These are phyloP conservation scores for Pharmacophagus antenor DNA, from an alignment of 2,888 invertebrate genomes.

Conservation along the genomic window DNA sequence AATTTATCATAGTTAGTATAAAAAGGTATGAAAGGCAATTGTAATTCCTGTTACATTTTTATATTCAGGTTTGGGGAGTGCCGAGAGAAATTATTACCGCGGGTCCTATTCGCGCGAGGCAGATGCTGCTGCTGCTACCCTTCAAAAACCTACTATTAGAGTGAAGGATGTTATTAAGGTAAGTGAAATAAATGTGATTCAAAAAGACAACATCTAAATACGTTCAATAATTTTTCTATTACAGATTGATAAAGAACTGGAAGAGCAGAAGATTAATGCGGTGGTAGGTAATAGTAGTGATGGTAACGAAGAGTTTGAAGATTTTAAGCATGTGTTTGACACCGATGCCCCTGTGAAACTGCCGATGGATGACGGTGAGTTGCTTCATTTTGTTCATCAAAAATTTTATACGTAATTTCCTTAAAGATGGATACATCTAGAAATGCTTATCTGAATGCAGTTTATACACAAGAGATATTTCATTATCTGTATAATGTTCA, in stretches of 20 bases:
- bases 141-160: conserved; percentile 67
- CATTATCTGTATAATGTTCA: too few relatives aligned
- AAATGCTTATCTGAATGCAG: too few relatives aligned
- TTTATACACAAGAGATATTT: too few relatives aligned
- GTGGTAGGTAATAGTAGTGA: conserved; percentile 49
- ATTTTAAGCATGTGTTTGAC: conserved; percentile 50
- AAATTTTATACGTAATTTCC: too few relatives aligned
- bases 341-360: conserved; percentile 65
- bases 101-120: conserved; percentile 54
- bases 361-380: conserved; percentile 59
- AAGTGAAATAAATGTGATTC: conserved; percentile 4
- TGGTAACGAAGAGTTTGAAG: conserved; percentile 49
- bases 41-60: background rate
- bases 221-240: too few relatives aligned
- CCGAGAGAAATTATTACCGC: conserved; percentile 53
- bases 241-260: conserved; percentile 71
- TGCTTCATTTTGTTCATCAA: too few relatives aligned
- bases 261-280: conserved; percentile 65
- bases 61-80: conserved; percentile 58
- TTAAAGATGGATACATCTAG: too few relatives aligned
- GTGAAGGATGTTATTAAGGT: conserved; percentile 72
- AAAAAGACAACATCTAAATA: too few relatives aligned
- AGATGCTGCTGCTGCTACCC: conserved; percentile 43
- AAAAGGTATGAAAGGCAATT: background rate
- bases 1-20: too few relatives aligned